Evolutionary conservation across 2,888 invertebrate species (phyloP).

Genomic region (Cinara cedri): DNA sequence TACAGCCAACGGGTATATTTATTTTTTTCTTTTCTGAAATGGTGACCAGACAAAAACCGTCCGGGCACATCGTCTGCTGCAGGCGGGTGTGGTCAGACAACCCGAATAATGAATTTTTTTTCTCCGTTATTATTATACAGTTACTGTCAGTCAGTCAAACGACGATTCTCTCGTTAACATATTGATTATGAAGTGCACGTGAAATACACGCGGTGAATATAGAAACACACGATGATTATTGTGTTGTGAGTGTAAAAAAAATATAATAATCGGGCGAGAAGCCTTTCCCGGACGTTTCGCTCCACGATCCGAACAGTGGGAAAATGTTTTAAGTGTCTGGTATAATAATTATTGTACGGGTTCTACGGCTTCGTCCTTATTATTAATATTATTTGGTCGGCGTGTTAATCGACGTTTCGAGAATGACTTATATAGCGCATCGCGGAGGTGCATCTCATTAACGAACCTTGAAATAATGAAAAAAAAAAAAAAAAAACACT

Average conservation of each 20-base stretch:
- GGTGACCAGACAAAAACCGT: not conserved
- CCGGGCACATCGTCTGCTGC: not conserved
- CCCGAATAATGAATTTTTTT: not conserved
- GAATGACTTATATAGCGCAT: no score
- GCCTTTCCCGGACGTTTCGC: constrained; percentile 6
- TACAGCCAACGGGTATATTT: no score
- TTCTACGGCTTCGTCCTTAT: no score
- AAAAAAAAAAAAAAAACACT: not conserved
- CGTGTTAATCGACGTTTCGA: no score
- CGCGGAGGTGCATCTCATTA: not conserved
- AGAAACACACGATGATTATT: not conserved
- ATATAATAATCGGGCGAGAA: not conserved
- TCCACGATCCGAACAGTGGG: no score
- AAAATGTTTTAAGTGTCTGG: no score
- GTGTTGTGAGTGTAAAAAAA: no score
- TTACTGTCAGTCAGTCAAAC: constrained; percentile 17
- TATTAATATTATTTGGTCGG: no score
- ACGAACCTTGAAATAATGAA: not conserved
- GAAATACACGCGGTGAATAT: not conserved
- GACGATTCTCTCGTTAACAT: constrained; percentile 5
- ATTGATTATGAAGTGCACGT: constrained; percentile 17
- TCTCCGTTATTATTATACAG: not conserved
- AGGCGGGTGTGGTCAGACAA: constrained; percentile 36
- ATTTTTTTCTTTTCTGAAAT: no score
- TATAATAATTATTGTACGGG: no score